Percentiles rank a stretch among this genome's conserved stretches.
phyloP scores from a whole-genome alignment of 2,113 vertebrate species.

The Motacilla tschutschensis region DNA sequence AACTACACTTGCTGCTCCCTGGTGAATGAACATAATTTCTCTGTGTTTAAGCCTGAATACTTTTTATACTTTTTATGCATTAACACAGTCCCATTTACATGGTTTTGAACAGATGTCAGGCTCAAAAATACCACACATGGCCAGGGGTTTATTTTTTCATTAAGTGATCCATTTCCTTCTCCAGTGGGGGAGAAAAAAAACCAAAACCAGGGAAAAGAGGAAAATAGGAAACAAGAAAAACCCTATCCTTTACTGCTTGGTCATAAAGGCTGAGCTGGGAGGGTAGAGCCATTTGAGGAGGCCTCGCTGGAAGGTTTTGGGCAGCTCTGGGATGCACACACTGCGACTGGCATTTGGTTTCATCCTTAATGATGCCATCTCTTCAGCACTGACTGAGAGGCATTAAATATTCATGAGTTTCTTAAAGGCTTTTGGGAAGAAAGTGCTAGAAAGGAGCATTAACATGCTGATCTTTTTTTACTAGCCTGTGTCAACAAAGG shows the following conservation, averaged over 20 bases:
- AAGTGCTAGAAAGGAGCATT: constrained; percentile 45
- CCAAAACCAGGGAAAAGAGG: rapidly evolving
- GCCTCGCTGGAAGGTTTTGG: neutral
- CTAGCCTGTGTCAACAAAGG: neutral
- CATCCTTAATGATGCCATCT: constrained; percentile 43
- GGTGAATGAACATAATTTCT: neutral
- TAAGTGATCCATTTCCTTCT: neutral
- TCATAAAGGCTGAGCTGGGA: neutral
- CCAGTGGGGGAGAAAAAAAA: neutral
- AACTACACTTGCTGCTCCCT: neutral
- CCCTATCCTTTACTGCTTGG: neutral
- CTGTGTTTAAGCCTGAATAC: neutral
- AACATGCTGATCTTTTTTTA: constrained; percentile 40
- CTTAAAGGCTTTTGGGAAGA: constrained; percentile 59
- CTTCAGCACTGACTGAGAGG: constrained; percentile 11
- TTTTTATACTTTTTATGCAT: neutral
- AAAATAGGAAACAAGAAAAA: neutral
- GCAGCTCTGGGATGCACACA: neutral
- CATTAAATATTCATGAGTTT: constrained; percentile 67
- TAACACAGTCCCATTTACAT: neutral
- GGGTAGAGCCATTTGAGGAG: neutral
- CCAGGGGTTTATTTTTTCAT: neutral
- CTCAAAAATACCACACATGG: neutral
- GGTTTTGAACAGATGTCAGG: neutral
- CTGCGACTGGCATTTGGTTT: constrained; percentile 39